Conservation (phyloP, 2,113 vertebrate species). For the Callithrix jacchus region DNA sequence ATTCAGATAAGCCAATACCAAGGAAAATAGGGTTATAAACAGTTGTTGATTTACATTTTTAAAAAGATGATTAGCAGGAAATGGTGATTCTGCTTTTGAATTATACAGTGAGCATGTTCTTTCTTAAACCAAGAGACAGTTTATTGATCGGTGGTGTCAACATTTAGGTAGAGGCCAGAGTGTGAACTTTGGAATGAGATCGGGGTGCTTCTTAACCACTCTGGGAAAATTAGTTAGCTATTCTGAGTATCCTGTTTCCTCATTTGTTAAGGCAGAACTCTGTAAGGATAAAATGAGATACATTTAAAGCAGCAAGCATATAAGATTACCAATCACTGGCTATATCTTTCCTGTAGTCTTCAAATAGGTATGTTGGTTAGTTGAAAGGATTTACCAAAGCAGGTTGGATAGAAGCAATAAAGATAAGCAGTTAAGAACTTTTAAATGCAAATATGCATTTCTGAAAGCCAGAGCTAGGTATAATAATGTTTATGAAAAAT, state of each 20-base stretch:
- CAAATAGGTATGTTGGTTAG: constrained; percentile 33
- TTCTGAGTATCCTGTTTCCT: background rate
- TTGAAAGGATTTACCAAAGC: constrained; percentile 54
- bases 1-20: constrained; percentile 4
- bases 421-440: background rate
- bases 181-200: background rate
- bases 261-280: constrained; percentile 9
- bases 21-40: background rate
- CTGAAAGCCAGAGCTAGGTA: background rate
- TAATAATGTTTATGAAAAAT: background rate
- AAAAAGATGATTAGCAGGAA: constrained; percentile 47
- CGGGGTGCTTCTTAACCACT: background rate
- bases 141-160: background rate
- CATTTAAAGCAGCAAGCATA: background rate
- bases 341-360: background rate
- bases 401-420: background rate
- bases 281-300: background rate
- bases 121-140: constrained; percentile 66
- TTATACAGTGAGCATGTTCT: background rate
- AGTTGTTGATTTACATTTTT: constrained; percentile 47
- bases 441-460: constrained; percentile 32
- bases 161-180: background rate
- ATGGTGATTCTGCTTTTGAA: constrained; percentile 52
- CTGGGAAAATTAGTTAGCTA: background rate
- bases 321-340: background rate